phyloP scores from a whole-genome alignment of 2,113 vertebrate species.

The Dendropsophus ebraccatus region DNA sequence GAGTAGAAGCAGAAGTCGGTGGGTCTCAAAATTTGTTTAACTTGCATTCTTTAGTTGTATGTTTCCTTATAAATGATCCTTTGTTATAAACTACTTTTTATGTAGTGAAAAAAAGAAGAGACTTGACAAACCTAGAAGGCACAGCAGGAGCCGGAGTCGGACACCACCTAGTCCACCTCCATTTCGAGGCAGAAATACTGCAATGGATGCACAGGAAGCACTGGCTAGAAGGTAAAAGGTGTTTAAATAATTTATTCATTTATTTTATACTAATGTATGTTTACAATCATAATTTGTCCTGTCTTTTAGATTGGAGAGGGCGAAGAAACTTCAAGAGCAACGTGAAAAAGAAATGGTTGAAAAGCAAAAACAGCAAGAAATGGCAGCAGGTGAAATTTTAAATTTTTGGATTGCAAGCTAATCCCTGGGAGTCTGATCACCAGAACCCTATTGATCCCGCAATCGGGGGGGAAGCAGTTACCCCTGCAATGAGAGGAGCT shows the following conservation, averaged over 20 bases:
- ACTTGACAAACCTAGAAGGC: slow-evolving; percentile 85
- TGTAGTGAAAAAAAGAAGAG: slow-evolving; percentile 91
- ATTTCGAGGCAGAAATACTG: slow-evolving; percentile 93
- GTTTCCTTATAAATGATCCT: neutral
- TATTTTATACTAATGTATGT: neutral
- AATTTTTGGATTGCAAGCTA: too few species aligned
- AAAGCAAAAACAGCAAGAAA: slow-evolving; percentile 94
- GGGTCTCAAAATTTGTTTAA: slow-evolving; percentile 14
- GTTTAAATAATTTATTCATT: neutral
- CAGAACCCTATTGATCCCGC: too few species aligned
- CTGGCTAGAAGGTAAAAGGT: slow-evolving; percentile 86
- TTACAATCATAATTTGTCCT: neutral
- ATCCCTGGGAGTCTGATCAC: too few species aligned
- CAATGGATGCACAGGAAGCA: slow-evolving; percentile 98
- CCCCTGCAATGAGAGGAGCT: too few species aligned
- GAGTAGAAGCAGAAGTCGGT: slow-evolving; percentile 95
- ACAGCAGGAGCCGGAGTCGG: slow-evolving; percentile 85
- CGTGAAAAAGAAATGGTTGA: slow-evolving; percentile 96
- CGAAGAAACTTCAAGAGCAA: slow-evolving; percentile 97
- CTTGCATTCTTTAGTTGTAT: neutral
- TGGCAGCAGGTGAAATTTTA: slow-evolving; percentile 82
- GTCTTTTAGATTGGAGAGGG: slow-evolving; percentile 86
- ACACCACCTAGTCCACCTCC: slow-evolving; percentile 83
- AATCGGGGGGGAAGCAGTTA: too few species aligned
- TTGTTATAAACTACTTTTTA: slow-evolving; percentile 40